Percentiles rank a stretch among this genome's conserved stretches.
phyloP scores from a whole-genome alignment of 1,140 invertebrate species.

The Aleiodes sp. region DNA sequence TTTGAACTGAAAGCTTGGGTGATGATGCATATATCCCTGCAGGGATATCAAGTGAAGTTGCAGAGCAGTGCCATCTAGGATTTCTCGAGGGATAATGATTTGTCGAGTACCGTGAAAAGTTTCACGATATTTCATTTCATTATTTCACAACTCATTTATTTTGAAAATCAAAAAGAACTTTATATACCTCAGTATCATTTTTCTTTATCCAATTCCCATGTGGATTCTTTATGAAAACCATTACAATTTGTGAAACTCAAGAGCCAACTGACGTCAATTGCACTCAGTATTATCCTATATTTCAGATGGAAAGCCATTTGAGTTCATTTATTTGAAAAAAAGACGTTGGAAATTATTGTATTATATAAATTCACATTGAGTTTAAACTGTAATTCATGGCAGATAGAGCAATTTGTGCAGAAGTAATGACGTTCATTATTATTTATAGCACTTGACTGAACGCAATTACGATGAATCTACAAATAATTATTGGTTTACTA shows the following conservation, averaged over 20 bases:
- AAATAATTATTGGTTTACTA: conserved; percentile 27
- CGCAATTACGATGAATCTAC: conserved; percentile 8
- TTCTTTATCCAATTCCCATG: neutral
- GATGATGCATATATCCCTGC: too few species aligned
- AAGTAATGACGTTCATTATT: conserved; percentile 12
- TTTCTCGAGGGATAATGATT: neutral
- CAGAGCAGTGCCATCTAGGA: too few species aligned
- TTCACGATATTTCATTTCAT: neutral
- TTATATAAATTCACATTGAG: neutral
- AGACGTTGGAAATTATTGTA: neutral
- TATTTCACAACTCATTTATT: conserved; percentile 5
- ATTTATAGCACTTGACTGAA: neutral
- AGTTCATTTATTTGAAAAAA: neutral
- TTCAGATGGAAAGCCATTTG: neutral
- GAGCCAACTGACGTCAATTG: conserved; percentile 2
- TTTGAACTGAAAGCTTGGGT: too few species aligned
- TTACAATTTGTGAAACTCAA: neutral
- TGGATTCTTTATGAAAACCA: neutral
- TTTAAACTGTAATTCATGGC: too few species aligned
- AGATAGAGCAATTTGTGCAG: too few species aligned
- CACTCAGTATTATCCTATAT: neutral
- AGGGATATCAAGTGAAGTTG: too few species aligned
- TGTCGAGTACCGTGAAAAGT: neutral
- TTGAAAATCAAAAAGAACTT: neutral
- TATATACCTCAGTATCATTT: neutral